Percentiles rank a stretch among this genome's conserved stretches.
These are phyloP conservation scores for Propithecus coquereli DNA, from an alignment of 2,113 vertebrate genomes.

Conservation along the genomic window DNA sequence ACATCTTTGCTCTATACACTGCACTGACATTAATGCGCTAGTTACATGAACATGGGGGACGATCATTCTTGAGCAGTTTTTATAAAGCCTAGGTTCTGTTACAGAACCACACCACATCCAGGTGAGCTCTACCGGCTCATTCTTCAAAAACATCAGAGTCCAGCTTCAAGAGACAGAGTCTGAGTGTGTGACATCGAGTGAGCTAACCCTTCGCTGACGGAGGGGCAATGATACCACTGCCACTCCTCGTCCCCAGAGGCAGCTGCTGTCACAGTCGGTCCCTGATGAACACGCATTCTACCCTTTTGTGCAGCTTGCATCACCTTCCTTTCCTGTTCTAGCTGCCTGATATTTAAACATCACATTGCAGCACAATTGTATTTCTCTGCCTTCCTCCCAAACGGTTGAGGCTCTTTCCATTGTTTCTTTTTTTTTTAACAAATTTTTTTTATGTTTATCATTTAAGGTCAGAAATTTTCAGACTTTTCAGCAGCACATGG, in stretches of 20 bases:
- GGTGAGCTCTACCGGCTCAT: not conserved
- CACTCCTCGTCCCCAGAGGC: not conserved
- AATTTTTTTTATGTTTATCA: not conserved
- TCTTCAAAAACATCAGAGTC: not conserved
- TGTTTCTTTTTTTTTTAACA: not conserved
- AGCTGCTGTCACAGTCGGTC: not conserved
- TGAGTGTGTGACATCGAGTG: not conserved
- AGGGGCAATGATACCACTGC: not conserved
- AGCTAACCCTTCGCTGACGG: not conserved
- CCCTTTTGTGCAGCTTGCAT: not conserved
- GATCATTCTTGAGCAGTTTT: not conserved
- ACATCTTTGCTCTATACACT: not conserved
- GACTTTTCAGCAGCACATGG: not conserved
- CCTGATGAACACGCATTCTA: not conserved
- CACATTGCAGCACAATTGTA: not conserved
- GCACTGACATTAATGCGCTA: rapidly evolving
- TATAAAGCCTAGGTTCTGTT: not conserved
- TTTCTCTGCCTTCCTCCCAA: not conserved
- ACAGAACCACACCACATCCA: not conserved
- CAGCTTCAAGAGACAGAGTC: not conserved
- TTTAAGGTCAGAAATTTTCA: not conserved
- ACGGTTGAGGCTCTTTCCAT: not conserved
- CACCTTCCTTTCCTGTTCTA: not conserved
- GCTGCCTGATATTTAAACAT: not conserved
- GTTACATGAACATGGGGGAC: not conserved